Conservation (phyloP, 2,113 vertebrate genomes). For the Sminthopsis crassicaudata region DNA sequence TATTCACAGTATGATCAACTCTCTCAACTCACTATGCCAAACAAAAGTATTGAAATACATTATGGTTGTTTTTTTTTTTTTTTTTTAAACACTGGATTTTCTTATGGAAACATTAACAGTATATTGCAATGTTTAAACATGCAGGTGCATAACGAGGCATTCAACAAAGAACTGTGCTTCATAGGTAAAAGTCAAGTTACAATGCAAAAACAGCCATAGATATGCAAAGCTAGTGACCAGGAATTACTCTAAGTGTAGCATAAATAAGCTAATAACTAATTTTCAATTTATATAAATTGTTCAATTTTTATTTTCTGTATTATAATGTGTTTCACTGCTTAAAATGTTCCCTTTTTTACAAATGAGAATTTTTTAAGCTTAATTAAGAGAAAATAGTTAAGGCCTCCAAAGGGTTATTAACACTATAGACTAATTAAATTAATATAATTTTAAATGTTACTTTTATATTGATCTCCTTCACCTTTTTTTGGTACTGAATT, state of each 20-base stretch:
- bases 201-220: not conserved
- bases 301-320: slow-evolving; percentile 36
- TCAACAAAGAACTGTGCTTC: not conserved
- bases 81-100: not conserved
- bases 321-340: slow-evolving; percentile 47
- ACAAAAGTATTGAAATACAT: not conserved
- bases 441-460: slow-evolving; percentile 26
- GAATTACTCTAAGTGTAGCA: not conserved
- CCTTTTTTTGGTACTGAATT: slow-evolving; percentile 17
- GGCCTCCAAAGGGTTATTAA: slow-evolving; percentile 47
- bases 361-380: slow-evolving; percentile 15
- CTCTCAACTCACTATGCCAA: not conserved
- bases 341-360: slow-evolving; percentile 46
- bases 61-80: not conserved
- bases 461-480: slow-evolving; percentile 40
- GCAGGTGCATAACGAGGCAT: not conserved
- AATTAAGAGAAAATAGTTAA: slow-evolving; percentile 20
- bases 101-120: not conserved
- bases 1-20: not conserved
- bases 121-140: not conserved
- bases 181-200: not conserved
- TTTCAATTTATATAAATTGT: not conserved
- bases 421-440: slow-evolving; percentile 13
- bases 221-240: not conserved
- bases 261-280: not conserved